Evolutionary conservation across 2,888 invertebrate species (phyloP).

Genomic region (Phalera bucephala): DNA sequence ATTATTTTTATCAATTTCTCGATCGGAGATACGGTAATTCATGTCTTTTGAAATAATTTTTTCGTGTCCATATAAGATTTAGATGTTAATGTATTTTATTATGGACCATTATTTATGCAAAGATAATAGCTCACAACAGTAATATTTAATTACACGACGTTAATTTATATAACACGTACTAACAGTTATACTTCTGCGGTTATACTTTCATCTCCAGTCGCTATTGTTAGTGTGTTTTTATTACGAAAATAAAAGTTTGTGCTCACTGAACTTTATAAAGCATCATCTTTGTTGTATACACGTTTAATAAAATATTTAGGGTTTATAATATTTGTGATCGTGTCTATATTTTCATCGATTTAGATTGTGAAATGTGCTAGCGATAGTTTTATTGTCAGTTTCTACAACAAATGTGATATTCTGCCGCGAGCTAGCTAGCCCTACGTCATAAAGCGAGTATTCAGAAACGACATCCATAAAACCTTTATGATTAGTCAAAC

Average conservation of each 20-base stretch:
- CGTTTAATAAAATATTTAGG: too few species aligned
- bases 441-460: conserved; percentile 62
- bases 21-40: conserved; percentile 42
- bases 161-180: conserved; percentile 38
- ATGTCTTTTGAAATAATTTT: conserved; percentile 33
- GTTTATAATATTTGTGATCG: too few species aligned
- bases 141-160: conserved; percentile 40
- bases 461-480: conserved; percentile 74
- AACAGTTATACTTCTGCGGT: conserved; percentile 1
- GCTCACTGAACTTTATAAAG: too few species aligned
- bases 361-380: conserved; percentile 28
- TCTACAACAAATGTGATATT: conserved; percentile 52
- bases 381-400: conserved; percentile 49
- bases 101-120: conserved; percentile 39
- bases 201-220: too few species aligned
- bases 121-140: conserved; percentile 40
- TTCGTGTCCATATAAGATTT: conserved; percentile 17
- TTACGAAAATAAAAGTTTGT: too few species aligned
- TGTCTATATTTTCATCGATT: conserved; percentile 25
- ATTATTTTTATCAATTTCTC: conserved; percentile 48
- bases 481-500: conserved; percentile 81
- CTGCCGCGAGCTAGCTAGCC: conserved; percentile 33
- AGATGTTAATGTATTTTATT: conserved; percentile 37
- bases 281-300: too few species aligned
- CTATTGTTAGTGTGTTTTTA: too few species aligned